These are phyloP conservation scores for Phaetusa simplex DNA, from an alignment of 2,113 vertebrate genomes.

Conservation along the genomic window DNA sequence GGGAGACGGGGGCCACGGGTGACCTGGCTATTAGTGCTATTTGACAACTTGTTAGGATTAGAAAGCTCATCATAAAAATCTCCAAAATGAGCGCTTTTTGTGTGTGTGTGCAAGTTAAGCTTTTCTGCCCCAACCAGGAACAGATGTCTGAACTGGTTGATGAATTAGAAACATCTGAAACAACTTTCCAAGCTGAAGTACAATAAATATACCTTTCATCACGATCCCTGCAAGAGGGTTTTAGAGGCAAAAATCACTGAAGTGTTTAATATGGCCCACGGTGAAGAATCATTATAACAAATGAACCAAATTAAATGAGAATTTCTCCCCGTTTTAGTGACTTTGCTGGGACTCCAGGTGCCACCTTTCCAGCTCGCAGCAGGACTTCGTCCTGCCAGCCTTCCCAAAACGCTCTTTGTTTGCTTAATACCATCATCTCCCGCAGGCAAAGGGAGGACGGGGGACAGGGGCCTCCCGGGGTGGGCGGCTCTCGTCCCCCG, in stretches of 20 bases:
- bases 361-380: not conserved
- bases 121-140: conserved; percentile 83
- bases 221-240: conserved; percentile 74
- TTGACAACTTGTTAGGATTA: conserved; percentile 82
- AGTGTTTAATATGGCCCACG: conserved; percentile 57
- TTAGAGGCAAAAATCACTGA: conserved; percentile 70
- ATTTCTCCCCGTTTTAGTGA: conserved; percentile 12
- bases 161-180: conserved; percentile 96
- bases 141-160: conserved; percentile 88
- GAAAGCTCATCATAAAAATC: conserved; percentile 73
- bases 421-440: not conserved
- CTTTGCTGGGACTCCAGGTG: not conserved
- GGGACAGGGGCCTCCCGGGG: accelerated
- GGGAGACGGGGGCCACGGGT: accelerated
- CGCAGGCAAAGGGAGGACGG: accelerated
- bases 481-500: accelerated
- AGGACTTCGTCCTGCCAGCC: not conserved
- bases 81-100: conserved; percentile 79
- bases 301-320: conserved; percentile 50
- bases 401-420: not conserved
- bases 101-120: conserved; percentile 74
- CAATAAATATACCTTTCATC: conserved; percentile 95
- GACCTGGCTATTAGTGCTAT: conserved; percentile 51
- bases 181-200: conserved; percentile 84
- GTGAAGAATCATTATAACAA: conserved; percentile 32